Base-by-base conservation (phyloP, 1,140 invertebrate species). In the Cherax destructor region DNA sequence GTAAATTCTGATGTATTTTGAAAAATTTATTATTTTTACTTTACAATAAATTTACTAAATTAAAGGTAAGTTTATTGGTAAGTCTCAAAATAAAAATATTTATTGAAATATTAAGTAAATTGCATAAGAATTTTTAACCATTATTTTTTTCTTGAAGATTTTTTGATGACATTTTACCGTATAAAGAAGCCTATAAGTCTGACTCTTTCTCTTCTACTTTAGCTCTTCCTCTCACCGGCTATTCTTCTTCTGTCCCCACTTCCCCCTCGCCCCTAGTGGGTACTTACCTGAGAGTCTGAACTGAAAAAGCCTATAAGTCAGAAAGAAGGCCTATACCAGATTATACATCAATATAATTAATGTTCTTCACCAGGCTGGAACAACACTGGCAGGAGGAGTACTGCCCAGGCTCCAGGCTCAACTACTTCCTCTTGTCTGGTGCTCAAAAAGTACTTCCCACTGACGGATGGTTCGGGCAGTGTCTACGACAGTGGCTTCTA, bases 311-410 rank as follows among this genome's bases (percentile, higher is more conserved):
- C 69, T 18, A 13, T 7, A 16, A 74, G 16, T 30, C 69, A 5
- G 16, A 74, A 74, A 13, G 30, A 1, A 74, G n/a, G 6, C n/a
- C 7, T n/a, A 74, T n/a, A 52, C 3, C 3, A 16, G 9, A 16
- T 3, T 9, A 4, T 52, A n/a, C 7, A 1, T 0, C 72, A 47
- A 52, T 16, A 4, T 11, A 30, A 30, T 49, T 78, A 52, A 21
- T 21, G 18, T 24, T 18, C 7, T 41, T 47, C 77, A 4, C 11
- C 79, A 92, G 91, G 91, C 6, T 92, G 91, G 91, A 92, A 92
- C 50, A 72, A 56, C 74, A 61, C 91, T 0, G 21, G 3, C 3
- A 30, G n/a, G 9, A 41, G 16, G 18, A 69, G 74, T 2, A 21
- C 61, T 13, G 49, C 86, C 30, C 6, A 24, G 16, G 49, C 81